Conservation (phyloP, 2,888 invertebrate species). For the Nemurella pictetii region DNA sequence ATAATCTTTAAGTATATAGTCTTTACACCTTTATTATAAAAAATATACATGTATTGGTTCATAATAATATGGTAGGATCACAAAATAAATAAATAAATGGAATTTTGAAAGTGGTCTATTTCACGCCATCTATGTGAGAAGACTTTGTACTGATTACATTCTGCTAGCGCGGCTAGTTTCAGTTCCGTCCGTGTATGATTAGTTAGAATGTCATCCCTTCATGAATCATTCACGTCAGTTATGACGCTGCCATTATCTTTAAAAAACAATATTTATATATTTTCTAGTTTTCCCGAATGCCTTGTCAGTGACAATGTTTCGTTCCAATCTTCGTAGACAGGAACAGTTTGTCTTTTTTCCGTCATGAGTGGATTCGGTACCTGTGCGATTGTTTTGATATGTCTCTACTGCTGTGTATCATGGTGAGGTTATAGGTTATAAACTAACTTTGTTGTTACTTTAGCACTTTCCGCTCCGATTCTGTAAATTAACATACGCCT, state of each 20-base stretch:
- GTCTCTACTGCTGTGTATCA: constrained; percentile 64
- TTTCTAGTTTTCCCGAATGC: neutral
- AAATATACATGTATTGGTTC: too few species aligned
- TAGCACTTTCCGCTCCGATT: constrained; percentile 30
- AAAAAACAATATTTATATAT: neutral
- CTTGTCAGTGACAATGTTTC: neutral
- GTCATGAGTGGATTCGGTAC: constrained; percentile 54
- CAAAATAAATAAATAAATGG: too few species aligned
- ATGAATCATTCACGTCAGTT: too few species aligned
- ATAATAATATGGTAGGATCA: too few species aligned
- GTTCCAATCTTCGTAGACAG: neutral
- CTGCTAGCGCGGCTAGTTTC: too few species aligned
- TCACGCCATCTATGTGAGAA: too few species aligned
- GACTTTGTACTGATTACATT: too few species aligned
- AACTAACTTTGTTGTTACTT: neutral
- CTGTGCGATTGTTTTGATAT: constrained; percentile 49
- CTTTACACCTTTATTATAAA: too few species aligned
- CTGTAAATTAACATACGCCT: constrained; percentile 24
- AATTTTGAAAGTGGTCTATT: too few species aligned
- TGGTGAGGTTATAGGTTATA: constrained; percentile 56
- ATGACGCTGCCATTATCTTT: neutral
- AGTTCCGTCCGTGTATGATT: too few species aligned
- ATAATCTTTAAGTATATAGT: too few species aligned
- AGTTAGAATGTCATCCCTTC: too few species aligned
- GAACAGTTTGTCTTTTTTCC: neutral